phyloP scores from a whole-genome alignment of 2,113 vertebrate species.

The Chaetops frenatus region DNA sequence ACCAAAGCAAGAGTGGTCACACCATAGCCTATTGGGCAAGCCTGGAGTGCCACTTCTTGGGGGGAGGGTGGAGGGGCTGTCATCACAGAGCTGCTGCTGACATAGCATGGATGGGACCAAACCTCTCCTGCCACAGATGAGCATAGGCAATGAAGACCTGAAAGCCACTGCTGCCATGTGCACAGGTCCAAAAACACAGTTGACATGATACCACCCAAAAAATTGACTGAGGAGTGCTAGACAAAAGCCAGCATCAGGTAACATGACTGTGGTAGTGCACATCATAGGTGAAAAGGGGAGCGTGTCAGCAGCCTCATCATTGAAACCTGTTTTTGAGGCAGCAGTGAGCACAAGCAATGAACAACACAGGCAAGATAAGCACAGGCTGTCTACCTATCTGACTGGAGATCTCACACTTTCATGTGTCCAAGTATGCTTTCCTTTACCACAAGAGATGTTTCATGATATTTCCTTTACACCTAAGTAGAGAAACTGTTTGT shows the following conservation, averaged over 20 bases:
- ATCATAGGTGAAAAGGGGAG: accelerated
- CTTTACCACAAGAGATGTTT: constrained; percentile 2
- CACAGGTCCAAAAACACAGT: accelerated
- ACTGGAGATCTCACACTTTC: neutral
- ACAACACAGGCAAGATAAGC: neutral
- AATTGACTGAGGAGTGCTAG: accelerated
- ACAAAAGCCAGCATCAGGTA: neutral
- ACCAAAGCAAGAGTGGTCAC: neutral
- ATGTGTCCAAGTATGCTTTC: neutral
- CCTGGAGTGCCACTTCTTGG: neutral
- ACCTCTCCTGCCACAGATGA: neutral
- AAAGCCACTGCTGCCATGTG: neutral
- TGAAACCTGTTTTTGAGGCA: neutral
- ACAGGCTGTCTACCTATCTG: neutral
- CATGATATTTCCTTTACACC: neutral
- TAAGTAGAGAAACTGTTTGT: neutral
- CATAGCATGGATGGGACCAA: neutral
- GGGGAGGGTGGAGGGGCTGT: neutral
- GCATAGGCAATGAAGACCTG: no score
- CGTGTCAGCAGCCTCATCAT: accelerated
- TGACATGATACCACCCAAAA: neutral
- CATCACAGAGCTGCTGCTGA: neutral
- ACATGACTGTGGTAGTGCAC: accelerated
- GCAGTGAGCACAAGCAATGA: accelerated
- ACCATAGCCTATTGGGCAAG: neutral